Evolutionary conservation across 2,888 invertebrate genomes (phyloP).

Genomic region (Ophioninae sp.): DNA sequence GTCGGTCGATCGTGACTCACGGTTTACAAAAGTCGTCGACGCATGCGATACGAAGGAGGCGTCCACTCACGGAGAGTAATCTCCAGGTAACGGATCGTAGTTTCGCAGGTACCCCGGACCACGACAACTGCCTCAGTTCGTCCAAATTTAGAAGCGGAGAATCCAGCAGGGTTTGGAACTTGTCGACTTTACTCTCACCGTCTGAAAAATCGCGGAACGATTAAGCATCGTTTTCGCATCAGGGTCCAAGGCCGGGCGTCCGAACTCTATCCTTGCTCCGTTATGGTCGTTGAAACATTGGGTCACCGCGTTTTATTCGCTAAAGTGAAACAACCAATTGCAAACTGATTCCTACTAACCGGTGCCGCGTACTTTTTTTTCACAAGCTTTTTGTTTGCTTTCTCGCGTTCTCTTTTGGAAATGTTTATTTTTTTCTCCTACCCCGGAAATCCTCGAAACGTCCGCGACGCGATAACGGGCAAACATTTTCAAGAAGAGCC

Average conservation of each 20-base stretch:
- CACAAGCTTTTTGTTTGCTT: neutral
- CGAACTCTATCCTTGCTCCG: no score
- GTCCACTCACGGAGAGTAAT: slow-evolving; percentile 84
- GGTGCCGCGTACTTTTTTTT: no score
- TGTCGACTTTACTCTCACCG: slow-evolving; percentile 91
- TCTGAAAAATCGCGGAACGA: slow-evolving; percentile 66
- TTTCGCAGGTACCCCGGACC: slow-evolving; percentile 98
- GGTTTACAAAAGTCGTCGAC: neutral
- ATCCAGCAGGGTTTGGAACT: slow-evolving; percentile 91
- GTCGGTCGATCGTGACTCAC: neutral
- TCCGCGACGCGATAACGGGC: neutral
- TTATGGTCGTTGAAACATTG: no score
- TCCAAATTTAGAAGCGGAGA: slow-evolving; percentile 90
- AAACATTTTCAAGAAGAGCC: neutral
- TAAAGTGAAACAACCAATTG: no score
- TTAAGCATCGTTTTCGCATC: neutral
- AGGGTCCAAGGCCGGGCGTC: no score
- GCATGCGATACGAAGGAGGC: neutral
- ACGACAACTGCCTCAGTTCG: slow-evolving; percentile 94
- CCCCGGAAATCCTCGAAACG: neutral
- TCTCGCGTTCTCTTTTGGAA: neutral
- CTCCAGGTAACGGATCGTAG: slow-evolving; percentile 87
- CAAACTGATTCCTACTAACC: no score
- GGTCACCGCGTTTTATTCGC: no score
- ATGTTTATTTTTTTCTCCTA: neutral